Evolutionary conservation across 1,140 invertebrate species (phyloP).

Genomic region (Metaphire vulgaris): DNA sequence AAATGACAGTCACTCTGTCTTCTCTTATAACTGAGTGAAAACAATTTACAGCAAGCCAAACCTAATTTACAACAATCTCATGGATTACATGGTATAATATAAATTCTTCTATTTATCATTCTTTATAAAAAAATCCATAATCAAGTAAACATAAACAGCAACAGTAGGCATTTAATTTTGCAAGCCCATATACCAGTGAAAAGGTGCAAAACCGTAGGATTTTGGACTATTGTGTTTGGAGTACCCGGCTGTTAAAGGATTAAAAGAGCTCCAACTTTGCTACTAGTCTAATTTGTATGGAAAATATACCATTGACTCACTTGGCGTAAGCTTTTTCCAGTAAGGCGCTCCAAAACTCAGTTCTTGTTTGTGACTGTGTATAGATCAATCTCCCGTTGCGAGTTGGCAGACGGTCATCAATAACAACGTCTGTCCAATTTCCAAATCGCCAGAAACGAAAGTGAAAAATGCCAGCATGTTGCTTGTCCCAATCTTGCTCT

Average conservation of each 20-base stretch:
- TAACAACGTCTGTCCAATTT: constrained; percentile 64
- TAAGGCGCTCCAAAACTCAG: constrained; percentile 72
- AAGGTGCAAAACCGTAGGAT: not conserved
- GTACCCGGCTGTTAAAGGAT: no score
- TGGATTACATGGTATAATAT: no score
- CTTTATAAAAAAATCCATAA: no score
- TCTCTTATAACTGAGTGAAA: no score
- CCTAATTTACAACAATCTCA: no score
- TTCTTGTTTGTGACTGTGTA: constrained; percentile 63
- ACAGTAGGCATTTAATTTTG: not conserved
- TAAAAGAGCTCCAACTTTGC: no score
- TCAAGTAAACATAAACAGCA: constrained; percentile 8
- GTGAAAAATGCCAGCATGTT: constrained; percentile 50
- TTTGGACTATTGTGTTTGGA: not conserved
- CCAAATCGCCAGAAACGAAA: constrained; percentile 69
- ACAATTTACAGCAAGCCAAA: no score
- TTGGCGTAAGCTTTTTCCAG: constrained; percentile 79
- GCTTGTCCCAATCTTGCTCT: constrained; percentile 47
- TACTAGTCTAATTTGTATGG: no score
- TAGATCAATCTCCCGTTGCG: constrained; percentile 63
- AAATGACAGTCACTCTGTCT: no score
- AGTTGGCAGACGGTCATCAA: constrained; percentile 67
- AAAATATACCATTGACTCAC: constrained; percentile 51
- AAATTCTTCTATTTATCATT: no score
- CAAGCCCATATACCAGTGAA: not conserved